These are phyloP conservation scores for Andrena haemorrhoa DNA, from an alignment of 2,888 invertebrate species.

Conservation along the genomic window DNA sequence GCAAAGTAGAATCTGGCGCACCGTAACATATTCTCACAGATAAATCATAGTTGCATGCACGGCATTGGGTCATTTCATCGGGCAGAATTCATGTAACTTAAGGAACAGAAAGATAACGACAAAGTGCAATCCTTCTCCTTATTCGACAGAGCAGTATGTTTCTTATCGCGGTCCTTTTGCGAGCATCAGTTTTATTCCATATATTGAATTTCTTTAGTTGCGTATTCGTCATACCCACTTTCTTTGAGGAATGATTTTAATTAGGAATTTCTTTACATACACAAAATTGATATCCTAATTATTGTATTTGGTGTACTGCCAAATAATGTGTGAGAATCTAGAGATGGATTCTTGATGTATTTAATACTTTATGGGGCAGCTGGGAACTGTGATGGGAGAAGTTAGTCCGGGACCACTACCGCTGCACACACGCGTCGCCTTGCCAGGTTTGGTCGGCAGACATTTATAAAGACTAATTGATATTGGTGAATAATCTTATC, in stretches of 20 bases:
- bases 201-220: conserved; percentile 25
- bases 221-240: conserved; percentile 24
- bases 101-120: neutral
- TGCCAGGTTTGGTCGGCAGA: conserved; percentile 88
- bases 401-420: conserved; percentile 86
- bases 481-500: conserved; percentile 60
- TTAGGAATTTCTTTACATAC: conserved; percentile 18
- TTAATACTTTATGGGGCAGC: conserved; percentile 82
- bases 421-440: conserved; percentile 88
- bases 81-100: neutral
- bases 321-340: conserved; percentile 60
- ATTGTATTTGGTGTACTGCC: conserved; percentile 54
- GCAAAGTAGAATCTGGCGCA: conserved; percentile 14
- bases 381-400: conserved; percentile 82
- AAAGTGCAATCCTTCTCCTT: conserved; percentile 32
- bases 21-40: neutral
- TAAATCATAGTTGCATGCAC: neutral
- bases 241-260: conserved; percentile 35
- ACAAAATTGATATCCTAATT: conserved; percentile 40
- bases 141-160: conserved; percentile 9
- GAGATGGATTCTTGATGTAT: conserved; percentile 76
- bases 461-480: conserved; percentile 83
- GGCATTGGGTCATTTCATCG: neutral
- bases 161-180: conserved; percentile 23
- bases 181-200: conserved; percentile 17